phyloP scores from a whole-genome alignment of 2,797 vertebrate species.

The Enteromius thamalakanensis region DNA sequence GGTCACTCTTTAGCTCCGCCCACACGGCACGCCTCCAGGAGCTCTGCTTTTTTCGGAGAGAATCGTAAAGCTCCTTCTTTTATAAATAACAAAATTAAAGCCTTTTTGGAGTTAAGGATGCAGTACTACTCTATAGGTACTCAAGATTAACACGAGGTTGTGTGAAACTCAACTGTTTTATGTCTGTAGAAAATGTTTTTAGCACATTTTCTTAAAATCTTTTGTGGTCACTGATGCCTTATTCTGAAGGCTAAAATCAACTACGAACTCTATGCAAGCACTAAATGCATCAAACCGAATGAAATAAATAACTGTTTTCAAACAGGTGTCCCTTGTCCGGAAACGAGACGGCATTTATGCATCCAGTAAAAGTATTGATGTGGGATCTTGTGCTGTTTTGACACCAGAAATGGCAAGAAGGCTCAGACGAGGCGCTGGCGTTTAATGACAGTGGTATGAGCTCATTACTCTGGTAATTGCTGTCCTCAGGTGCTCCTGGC shows the following conservation, averaged over 20 bases:
- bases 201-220: background rate
- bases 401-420: constrained; percentile 4
- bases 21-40: no score
- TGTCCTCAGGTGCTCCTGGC: constrained; percentile 6
- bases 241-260: background rate
- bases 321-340: background rate
- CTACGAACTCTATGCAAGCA: background rate
- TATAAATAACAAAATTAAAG: no score
- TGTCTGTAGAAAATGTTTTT: no score
- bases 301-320: background rate
- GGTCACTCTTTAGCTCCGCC: no score
- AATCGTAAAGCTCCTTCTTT: no score
- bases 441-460: background rate
- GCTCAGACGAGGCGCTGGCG: background rate
- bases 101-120: no score
- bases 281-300: background rate
- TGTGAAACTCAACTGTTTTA: no score
- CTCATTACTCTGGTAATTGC: constrained; percentile 26
- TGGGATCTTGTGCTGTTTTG: background rate
- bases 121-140: no score
- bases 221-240: background rate
- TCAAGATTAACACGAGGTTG: no score
- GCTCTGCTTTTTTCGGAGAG: no score
- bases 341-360: background rate
- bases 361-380: background rate